These are phyloP conservation scores for Hystrix brachyura DNA, from an alignment of 2,113 vertebrate genomes.

Conservation along the genomic window DNA sequence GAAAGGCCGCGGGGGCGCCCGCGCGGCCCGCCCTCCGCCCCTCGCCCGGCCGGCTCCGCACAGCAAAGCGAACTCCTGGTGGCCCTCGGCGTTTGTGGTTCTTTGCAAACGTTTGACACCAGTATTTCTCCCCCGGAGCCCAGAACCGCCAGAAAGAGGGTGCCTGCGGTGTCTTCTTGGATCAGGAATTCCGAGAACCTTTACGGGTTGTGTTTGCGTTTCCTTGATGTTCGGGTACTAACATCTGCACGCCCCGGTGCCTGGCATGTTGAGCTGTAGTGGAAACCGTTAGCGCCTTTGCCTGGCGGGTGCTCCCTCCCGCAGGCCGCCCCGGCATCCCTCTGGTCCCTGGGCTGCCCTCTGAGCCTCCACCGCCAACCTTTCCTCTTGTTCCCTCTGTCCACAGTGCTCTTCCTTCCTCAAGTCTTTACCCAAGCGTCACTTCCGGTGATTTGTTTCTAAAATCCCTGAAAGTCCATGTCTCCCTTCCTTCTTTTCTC, in stretches of 20 bases:
- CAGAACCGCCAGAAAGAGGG: not conserved
- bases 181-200: not conserved
- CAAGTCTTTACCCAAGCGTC: not conserved
- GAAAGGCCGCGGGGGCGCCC: slow-evolving; percentile 60
- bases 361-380: not conserved
- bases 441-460: not conserved
- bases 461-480: not conserved
- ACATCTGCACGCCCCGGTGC: not conserved
- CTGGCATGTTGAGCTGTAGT: not conserved
- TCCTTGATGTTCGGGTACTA: not conserved
- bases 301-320: not conserved
- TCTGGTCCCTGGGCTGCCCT: not conserved
- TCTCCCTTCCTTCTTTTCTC: not conserved
- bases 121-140: not conserved
- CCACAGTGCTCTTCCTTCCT: not conserved
- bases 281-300: not conserved
- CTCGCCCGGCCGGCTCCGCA: too few species aligned
- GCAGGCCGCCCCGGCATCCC: not conserved
- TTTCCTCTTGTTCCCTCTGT: not conserved
- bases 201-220: slow-evolving; percentile 5
- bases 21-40: too few species aligned
- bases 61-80: too few species aligned
- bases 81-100: not conserved
- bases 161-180: not conserved
- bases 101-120: not conserved